These are phyloP conservation scores for Eristalis intricaria DNA, from an alignment of 2,888 invertebrate species.

Conservation along the genomic window DNA sequence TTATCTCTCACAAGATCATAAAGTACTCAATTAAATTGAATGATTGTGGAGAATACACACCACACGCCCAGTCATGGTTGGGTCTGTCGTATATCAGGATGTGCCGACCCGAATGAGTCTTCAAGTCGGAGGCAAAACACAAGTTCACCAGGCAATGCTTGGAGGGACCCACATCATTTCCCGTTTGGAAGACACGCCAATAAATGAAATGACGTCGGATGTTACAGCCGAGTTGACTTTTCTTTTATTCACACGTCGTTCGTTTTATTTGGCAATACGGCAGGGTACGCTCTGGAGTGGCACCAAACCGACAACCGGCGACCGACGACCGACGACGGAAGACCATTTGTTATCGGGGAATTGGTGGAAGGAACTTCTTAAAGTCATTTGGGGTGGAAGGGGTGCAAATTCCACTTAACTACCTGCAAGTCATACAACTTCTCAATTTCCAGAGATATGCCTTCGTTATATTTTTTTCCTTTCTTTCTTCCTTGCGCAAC, in stretches of 20 bases:
- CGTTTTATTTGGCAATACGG: constrained; percentile 12
- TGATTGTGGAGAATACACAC: constrained; percentile 45
- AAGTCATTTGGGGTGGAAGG: constrained; percentile 36
- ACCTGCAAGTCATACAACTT: constrained; percentile 65
- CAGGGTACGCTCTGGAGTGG: neutral
- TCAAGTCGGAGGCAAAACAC: neutral
- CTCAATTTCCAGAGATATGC: constrained; percentile 28
- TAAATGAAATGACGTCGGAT: constrained; percentile 52
- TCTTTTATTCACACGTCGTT: constrained; percentile 52
- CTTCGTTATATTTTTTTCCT: neutral
- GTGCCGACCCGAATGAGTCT: constrained; percentile 39
- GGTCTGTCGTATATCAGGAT: constrained; percentile 49
- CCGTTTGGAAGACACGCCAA: constrained; percentile 38
- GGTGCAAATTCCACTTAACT: constrained; percentile 48
- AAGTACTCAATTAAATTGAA: constrained; percentile 67
- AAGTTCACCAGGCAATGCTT: constrained; percentile 7
- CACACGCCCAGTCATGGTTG: constrained; percentile 40
- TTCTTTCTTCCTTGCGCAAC: neutral
- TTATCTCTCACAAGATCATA: constrained; percentile 23
- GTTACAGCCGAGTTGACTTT: constrained; percentile 40
- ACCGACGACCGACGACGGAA: neutral
- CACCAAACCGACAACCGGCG: too few species aligned
- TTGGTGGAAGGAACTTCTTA: constrained; percentile 18
- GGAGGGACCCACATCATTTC: constrained; percentile 38
- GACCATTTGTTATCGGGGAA: constrained; percentile 32